A percentile compares a stretch with the other conserved stretches of the same genome.
Conservation (phyloP, 2,888 invertebrate species). For the Tetanocera ferruginea region DNA sequence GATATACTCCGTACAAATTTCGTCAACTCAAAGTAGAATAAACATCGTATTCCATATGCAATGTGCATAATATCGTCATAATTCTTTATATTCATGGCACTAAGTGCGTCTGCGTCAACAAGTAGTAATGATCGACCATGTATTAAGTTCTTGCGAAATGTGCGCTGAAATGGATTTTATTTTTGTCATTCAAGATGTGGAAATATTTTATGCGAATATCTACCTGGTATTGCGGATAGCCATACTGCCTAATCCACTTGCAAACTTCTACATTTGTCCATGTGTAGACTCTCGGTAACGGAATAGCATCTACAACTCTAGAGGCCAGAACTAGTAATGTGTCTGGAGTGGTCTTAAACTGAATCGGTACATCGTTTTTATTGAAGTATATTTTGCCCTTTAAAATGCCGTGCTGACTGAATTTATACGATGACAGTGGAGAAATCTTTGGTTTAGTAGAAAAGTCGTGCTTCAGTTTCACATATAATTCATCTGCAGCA, state of each 20-base stretch:
- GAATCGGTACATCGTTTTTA: constrained; percentile 54
- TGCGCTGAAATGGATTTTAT: constrained; percentile 67
- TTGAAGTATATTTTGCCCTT: constrained; percentile 60
- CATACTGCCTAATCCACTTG: constrained; percentile 71
- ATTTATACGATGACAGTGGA: constrained; percentile 48
- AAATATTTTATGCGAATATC: no score
- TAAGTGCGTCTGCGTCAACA: constrained; percentile 71
- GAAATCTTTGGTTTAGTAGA: not conserved
- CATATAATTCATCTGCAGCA: constrained; percentile 49
- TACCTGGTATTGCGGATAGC: constrained; percentile 73
- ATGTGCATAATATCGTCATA: constrained; percentile 70
- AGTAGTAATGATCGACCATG: constrained; percentile 70
- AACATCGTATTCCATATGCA: constrained; percentile 64
- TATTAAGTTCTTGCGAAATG: constrained; percentile 70
- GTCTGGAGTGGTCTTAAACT: constrained; percentile 67
- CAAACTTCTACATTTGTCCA: constrained; percentile 72
- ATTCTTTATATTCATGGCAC: constrained; percentile 71
- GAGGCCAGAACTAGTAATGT: constrained; percentile 68
- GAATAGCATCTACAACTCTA: constrained; percentile 67
- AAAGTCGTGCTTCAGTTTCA: constrained; percentile 17
- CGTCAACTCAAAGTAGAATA: constrained; percentile 70
- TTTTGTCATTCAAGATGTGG: no score
- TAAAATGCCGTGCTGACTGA: constrained; percentile 52
- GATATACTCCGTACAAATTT: constrained; percentile 70
- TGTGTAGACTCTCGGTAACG: constrained; percentile 68